Base-by-base conservation (phyloP, 2,797 vertebrate genomes). In the Enteromius argenteus region DNA sequence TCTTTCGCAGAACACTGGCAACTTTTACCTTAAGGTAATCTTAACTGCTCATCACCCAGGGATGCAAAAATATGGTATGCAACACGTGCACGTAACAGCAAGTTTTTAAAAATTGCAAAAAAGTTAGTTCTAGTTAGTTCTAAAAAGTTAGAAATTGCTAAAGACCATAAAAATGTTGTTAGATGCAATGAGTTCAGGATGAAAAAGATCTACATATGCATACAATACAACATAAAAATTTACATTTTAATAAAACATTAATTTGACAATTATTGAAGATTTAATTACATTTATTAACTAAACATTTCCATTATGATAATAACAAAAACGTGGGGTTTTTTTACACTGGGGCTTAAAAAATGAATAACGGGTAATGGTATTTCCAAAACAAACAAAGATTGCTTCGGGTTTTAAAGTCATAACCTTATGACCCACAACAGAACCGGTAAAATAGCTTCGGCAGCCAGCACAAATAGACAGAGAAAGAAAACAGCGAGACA, bases 401-500 rank as follows among this genome's bases (percentile, higher is more conserved):
- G 56, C 69, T 49, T n/a, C 1, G 1, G 30, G 42, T 39, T 71
- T 69, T 35, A 4, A 21, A 71, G 32, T 49, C 46, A 56, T 78
- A 30, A 42, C 42, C 27, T 37, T 21, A 13, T 74, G 32, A 75
- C 71, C 60, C 32, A 64, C 58, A 66, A 44, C 72, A 83, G 46
- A 76, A 58, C 42, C 11, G 2, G 4, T 32, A 77, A 68, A 35
- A 51, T 17, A 83, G 81, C 51, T 69, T 69, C 32, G 27, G 51
- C 49, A 44, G 17, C 51, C 21, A 19, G 14, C 19, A 17, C 37
- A 71, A 73, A 79, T 53, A 86, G 32, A 82, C 64, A 30, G 3
- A 27, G 53, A 19, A 64, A 71, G 39, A 72, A 86, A 60, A 71
- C 66, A 83, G 32, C 21, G 46, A 69, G 37, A 35, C 27, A 49